Percentiles rank a stretch among this genome's conserved stretches.
Conservation (phyloP, 2,797 vertebrate species). For the Oreonectes daqikongensis region DNA sequence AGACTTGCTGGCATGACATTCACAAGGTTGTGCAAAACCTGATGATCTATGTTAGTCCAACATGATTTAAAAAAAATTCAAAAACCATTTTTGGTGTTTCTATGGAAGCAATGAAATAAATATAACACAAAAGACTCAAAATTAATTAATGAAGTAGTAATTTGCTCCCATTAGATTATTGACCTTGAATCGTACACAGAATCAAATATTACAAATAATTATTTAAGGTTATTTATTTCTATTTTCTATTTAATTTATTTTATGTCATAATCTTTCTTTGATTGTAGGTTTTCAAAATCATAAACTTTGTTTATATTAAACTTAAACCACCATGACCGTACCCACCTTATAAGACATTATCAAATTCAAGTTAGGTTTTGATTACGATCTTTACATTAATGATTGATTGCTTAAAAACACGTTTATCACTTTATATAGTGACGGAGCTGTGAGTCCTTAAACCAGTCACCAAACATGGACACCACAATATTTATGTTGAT, state of each 20-base stretch:
- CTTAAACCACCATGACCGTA: too few relatives aligned
- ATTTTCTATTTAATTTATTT: too few relatives aligned
- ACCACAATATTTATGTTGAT: constrained; percentile 76
- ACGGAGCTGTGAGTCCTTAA: constrained; percentile 5
- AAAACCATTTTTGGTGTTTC: not conserved
- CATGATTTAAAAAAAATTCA: not conserved
- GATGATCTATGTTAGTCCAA: not conserved
- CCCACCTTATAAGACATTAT: too few relatives aligned
- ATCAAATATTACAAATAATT: not conserved
- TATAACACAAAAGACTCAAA: not conserved
- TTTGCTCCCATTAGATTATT: not conserved
- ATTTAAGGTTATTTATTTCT: not conserved
- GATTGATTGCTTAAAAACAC: not conserved
- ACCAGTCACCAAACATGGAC: constrained; percentile 57
- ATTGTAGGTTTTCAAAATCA: not conserved
- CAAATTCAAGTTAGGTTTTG: too few relatives aligned
- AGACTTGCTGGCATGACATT: not conserved
- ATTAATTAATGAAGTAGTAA: not conserved
- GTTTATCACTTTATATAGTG: too few relatives aligned
- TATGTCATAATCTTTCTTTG: not conserved
- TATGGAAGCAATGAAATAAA: not conserved
- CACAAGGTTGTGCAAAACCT: not conserved
- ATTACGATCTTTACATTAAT: not conserved
- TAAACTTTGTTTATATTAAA: too few relatives aligned
- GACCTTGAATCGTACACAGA: not conserved